Percentiles rank a stretch among this genome's conserved stretches.
Conservation (phyloP, 2,797 vertebrate genomes). For the Miichthys miiuy region DNA sequence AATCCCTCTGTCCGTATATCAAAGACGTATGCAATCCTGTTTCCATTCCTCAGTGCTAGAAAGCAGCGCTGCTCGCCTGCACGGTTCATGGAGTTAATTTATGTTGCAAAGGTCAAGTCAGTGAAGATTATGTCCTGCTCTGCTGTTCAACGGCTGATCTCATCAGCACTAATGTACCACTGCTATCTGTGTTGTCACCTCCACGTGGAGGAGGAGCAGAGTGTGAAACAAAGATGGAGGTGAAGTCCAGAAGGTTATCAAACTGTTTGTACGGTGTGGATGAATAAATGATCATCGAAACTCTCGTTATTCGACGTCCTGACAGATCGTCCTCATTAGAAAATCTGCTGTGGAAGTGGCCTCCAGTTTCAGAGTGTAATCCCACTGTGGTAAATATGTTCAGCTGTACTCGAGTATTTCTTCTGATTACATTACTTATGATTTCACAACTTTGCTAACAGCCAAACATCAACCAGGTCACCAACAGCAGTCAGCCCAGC, state of each 20-base stretch:
- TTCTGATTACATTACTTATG: no score
- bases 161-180: slow-evolving; percentile 65
- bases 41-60: slow-evolving; percentile 30
- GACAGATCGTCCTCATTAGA: no score
- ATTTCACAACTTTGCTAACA: no score
- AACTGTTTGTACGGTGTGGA: slow-evolving; percentile 1
- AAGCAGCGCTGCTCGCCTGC: slow-evolving; percentile 43
- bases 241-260: background rate
- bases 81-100: slow-evolving; percentile 75
- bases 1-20: slow-evolving; percentile 6
- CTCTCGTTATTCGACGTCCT: no score
- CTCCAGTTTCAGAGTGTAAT: no score
- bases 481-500: no score
- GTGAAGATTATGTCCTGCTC: slow-evolving; percentile 68
- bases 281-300: background rate
- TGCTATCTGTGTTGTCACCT: slow-evolving; percentile 39
- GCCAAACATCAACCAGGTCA: no score
- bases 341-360: no score
- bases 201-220: background rate
- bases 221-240: slow-evolving; percentile 5
- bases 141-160: slow-evolving; percentile 72
- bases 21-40: slow-evolving; percentile 17
- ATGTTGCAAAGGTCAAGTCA: slow-evolving; percentile 71
- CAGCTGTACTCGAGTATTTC: no score
- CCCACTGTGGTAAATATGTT: no score